Evolutionary conservation across 2,888 invertebrate genomes (phyloP), one percentile per base, ranked within the genome.

Genomic region (Raillietiella orientalis): DNA sequence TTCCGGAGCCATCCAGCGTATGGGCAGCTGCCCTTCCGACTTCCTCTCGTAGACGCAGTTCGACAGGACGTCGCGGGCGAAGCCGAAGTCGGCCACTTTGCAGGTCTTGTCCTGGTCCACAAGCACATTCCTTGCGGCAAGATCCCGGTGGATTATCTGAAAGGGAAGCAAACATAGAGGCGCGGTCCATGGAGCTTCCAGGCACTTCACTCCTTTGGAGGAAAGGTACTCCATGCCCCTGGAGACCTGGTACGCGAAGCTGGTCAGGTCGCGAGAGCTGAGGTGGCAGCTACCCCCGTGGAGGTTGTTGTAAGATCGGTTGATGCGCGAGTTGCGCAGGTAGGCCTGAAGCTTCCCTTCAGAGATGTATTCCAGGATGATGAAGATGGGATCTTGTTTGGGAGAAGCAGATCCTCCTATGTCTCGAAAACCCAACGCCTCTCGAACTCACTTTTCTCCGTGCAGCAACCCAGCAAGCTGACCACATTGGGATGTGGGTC

Each of bases 1-100:
- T 41, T 87, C 87, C 0, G 79, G 77, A 0, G 84, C 77, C 84
- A 87, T 84, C 87, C 87, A 87, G 44, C 82, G 52, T 35, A 35
- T 39, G 16, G 39, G 41, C 20, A 41, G 32, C 16, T 38, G 29
- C 19, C 42, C 45, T 36, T 47, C 47, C 6, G 48, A 47, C 27
- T 49, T 45, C 21, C 45, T 30, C 33, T 46, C 45, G 29, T 48
- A 48, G 13, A 47, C 39, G 25, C 40, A 45, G n/a, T 70, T 69
- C 4, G 67, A 67, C 3, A 67, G 65, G 1, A 84, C 64, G 46
- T 82, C 79, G 25, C 84, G 56, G 0, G 82, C 79, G 37, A 84
- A 74, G 0, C 84, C 84, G 43, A 84, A 84, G 45, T 84, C 84
- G 1, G 82, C 79, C 2, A 84, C 75, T 51, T 77, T 77, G 45